Conservation (phyloP, 2,797 vertebrate species). For the Gorsachius magnificus region DNA sequence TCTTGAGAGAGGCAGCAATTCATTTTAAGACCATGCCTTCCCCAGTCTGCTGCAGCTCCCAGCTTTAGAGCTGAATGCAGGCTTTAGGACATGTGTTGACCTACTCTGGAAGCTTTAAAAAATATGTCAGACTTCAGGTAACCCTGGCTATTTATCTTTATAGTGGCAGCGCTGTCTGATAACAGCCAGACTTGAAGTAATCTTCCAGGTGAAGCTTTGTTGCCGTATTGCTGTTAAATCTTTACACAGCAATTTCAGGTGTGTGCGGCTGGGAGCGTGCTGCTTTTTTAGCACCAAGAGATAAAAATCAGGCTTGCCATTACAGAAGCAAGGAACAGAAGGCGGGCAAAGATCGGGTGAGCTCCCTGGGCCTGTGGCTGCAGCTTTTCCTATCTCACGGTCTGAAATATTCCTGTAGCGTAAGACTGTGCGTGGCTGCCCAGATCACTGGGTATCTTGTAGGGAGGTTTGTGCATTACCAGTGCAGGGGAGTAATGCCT, state of each 20-base stretch:
- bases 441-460: not conserved
- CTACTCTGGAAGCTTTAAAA: not conserved
- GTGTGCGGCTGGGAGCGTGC: not conserved
- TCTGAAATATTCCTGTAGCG: not conserved
- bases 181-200: not conserved
- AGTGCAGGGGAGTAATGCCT: not conserved
- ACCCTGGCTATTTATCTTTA: not conserved
- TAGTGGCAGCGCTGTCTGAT: not conserved
- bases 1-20: not conserved
- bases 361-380: not conserved
- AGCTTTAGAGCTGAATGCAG: not conserved
- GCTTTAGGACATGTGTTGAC: not conserved
- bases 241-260: not conserved
- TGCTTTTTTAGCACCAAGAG: not conserved
- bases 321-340: not conserved
- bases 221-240: not conserved
- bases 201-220: not conserved
- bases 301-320: not conserved
- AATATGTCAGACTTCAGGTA: not conserved
- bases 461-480: not conserved
- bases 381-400: not conserved
- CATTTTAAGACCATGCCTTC: not conserved
- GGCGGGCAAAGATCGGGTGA: not conserved
- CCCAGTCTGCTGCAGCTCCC: not conserved
- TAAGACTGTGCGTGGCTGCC: not conserved